phyloP scores from a whole-genome alignment of 2,113 vertebrate genomes.

The Peromyscus leucopus region DNA sequence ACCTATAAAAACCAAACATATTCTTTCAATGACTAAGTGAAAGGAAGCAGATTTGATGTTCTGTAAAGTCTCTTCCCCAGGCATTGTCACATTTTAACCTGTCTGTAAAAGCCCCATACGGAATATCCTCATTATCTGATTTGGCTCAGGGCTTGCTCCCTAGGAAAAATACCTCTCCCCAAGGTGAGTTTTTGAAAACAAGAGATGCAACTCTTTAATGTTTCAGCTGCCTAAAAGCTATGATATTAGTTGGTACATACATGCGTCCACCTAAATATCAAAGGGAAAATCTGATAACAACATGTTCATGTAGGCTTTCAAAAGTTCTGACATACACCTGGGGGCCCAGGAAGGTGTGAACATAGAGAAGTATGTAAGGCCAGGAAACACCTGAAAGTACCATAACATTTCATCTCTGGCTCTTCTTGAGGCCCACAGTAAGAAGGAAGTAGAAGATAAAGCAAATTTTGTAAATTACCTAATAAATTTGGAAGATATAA shows the following conservation, averaged over 20 bases:
- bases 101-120: neutral
- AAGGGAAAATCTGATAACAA: neutral
- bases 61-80: neutral
- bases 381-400: neutral
- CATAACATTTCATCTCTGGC: neutral
- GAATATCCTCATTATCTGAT: constrained; percentile 31
- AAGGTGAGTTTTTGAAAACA: constrained; percentile 14
- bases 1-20: neutral
- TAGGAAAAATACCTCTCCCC: neutral
- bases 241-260: neutral
- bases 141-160: neutral
- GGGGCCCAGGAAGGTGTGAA: neutral
- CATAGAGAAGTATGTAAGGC: neutral
- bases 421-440: neutral
- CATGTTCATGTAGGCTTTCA: neutral
- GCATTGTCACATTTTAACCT: neutral
- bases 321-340: neutral
- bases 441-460: neutral
- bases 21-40: neutral
- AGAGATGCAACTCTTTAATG: neutral
- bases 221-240: neutral
- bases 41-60: neutral
- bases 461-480: neutral
- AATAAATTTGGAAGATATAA: neutral
- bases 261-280: neutral